Evolutionary conservation across 2,888 invertebrate genomes (phyloP).

Genomic region (Alentia gelatinosa): DNA sequence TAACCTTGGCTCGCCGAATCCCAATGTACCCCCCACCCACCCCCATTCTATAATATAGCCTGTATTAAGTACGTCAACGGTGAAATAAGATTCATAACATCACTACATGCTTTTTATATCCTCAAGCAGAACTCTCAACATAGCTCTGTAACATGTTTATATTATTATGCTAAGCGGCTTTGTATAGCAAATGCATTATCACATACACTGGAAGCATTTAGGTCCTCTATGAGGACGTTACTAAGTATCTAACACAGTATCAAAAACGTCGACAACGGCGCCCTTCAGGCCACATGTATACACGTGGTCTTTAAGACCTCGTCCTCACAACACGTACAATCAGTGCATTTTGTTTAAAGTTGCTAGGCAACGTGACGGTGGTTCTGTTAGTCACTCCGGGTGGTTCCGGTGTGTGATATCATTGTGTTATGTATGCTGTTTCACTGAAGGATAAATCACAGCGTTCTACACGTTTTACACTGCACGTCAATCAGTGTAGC

Average conservation of each 20-base stretch:
- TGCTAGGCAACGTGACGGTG: slow-evolving; percentile 18
- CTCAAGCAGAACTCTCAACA: slow-evolving; percentile 20
- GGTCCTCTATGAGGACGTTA: slow-evolving; percentile 22
- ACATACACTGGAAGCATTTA: slow-evolving; percentile 45
- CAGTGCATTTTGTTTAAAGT: slow-evolving; percentile 1
- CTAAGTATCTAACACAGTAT: slow-evolving; percentile 30
- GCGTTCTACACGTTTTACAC: not conserved
- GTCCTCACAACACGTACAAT: slow-evolving; percentile 10
- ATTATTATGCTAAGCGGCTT: slow-evolving; percentile 12
- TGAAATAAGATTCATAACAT: not conserved
- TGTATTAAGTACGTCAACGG: slow-evolving; percentile 14
- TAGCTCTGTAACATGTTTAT: not conserved
- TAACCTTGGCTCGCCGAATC: not conserved
- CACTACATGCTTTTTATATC: slow-evolving; percentile 34
- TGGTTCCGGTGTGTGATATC: not conserved
- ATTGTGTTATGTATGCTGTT: no score
- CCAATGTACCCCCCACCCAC: not conserved
- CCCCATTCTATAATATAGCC: not conserved
- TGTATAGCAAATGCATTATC: slow-evolving; percentile 39
- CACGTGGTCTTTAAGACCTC: not conserved
- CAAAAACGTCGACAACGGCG: slow-evolving; percentile 13
- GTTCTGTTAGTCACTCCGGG: not conserved
- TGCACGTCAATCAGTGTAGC: not conserved
- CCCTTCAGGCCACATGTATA: slow-evolving; percentile 16
- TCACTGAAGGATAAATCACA: no score